phyloP scores from a whole-genome alignment of 2,797 vertebrate genomes.

The Coranthus polyacanthus region DNA sequence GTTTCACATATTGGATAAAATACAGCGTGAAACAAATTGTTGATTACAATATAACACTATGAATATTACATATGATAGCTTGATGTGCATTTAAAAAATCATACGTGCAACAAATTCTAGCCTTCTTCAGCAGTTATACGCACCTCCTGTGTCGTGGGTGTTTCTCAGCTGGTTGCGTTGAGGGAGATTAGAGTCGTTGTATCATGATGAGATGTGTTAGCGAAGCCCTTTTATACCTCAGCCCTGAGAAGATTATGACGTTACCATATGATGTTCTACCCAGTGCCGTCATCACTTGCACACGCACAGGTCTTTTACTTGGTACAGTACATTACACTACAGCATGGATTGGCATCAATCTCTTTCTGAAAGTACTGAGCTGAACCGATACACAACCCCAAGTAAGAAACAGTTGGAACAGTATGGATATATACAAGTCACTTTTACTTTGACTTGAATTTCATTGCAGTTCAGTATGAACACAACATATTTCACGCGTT shows the following conservation, averaged over 20 bases:
- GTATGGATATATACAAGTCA: too few species aligned
- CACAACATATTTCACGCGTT: too few species aligned
- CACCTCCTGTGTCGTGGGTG: slow-evolving; percentile 25
- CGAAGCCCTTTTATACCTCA: slow-evolving; percentile 46
- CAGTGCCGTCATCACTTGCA: slow-evolving; percentile 13
- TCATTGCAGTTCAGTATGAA: too few species aligned
- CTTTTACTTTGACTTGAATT: too few species aligned
- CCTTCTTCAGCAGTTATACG: slow-evolving; percentile 18
- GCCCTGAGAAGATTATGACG: slow-evolving; percentile 56
- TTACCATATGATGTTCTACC: slow-evolving; percentile 20
- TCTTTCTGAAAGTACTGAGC: background rate
- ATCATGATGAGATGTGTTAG: slow-evolving; percentile 2
- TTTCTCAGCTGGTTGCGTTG: background rate
- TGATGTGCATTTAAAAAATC: background rate
- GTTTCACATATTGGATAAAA: background rate
- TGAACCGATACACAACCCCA: background rate
- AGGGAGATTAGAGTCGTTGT: background rate
- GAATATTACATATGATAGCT: background rate
- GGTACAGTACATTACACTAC: background rate
- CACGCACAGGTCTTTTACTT: slow-evolving; percentile 1
- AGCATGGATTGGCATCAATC: slow-evolving; percentile 4
- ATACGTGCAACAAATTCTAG: background rate
- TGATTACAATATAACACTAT: background rate
- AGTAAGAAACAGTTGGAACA: too few species aligned
- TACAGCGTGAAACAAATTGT: background rate